Evolutionary conservation across 2,113 vertebrate genomes (phyloP), one percentile per base, ranked within the genome.

Genomic region (Pluvianellus socialis): DNA sequence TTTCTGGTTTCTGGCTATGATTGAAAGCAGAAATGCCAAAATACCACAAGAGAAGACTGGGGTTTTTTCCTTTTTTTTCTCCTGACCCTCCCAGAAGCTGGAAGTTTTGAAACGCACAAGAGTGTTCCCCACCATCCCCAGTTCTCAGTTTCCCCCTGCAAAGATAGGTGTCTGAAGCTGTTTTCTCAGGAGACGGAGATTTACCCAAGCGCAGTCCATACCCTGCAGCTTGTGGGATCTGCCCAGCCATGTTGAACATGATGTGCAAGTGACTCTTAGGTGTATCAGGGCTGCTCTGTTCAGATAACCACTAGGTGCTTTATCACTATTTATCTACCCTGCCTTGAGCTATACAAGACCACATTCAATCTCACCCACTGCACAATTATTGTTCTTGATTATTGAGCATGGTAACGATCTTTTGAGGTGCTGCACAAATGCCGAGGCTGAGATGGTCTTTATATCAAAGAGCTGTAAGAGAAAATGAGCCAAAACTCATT

Each of bases 1-100:
- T 95, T 88, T 96, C 92, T 96, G 95, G 95, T 95, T 96, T 93
- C 94, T 95, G 96, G 93, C 93, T 94, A 92, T 95, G 94, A 96
- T 17, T 97, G 92, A 97, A 95, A 95, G 94, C 93, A 97, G 88
- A 96, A 96, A 94, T 97, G 72, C 90, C 90, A 96, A 85, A 94
- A 97, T 91, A 96, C 96, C 97, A 97, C 92, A 95, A 96, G 84
- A 97, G 93, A 97, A 92, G 93, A 58, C 50, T 72, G 56, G 85
- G 62, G 1, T 6, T 89, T 94, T 89, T 92, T 33, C 24, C 21
- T 59, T 89, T 79, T 90, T 96, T 91, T 32, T 10, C 38, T 38
- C 55, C 81, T 86, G 87, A 95, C 92, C 96, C 95, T 96, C 94
- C 89, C 93, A 97, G 77, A 96, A 96, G 84, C 58, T 97, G 84